Conservation (phyloP, 2,888 invertebrate genomes). For the Dicyrtomina minuta region DNA sequence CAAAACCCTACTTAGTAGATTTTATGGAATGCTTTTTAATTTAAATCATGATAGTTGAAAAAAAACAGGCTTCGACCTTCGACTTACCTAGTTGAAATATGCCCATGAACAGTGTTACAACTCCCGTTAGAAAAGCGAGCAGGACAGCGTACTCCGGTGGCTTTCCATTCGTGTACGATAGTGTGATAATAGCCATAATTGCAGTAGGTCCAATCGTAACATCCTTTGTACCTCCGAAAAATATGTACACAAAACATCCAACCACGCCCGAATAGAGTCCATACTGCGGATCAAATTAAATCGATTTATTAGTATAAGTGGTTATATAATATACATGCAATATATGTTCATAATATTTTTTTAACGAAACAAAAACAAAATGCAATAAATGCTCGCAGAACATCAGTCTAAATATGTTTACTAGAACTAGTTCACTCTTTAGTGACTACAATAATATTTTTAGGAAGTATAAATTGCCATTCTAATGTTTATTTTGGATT, state of each 20-base stretch:
- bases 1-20: too few species aligned
- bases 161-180: conserved; percentile 46
- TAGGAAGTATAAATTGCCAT: too few species aligned
- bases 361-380: conserved; percentile 2
- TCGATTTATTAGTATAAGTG: not conserved
- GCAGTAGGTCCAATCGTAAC: conserved; percentile 62
- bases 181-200: conserved; percentile 49
- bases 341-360: too few species aligned
- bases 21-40: too few species aligned
- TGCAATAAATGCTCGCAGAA: too few species aligned
- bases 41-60: too few species aligned
- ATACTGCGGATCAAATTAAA: conserved; percentile 66
- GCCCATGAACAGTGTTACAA: conserved; percentile 79
- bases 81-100: conserved; percentile 74
- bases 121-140: conserved; percentile 78
- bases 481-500: too few species aligned
- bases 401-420: too few species aligned
- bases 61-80: not conserved
- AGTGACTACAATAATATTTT: too few species aligned
- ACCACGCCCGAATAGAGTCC: conserved; percentile 93
- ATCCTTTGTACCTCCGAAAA: conserved; percentile 66
- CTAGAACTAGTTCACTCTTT: too few species aligned
- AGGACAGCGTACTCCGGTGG: conserved; percentile 78
- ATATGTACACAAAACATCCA: conserved; percentile 86
- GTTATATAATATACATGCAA: too few species aligned